Evolutionary conservation across 2,113 vertebrate genomes (phyloP).

Genomic region (Cisticola juncidis): DNA sequence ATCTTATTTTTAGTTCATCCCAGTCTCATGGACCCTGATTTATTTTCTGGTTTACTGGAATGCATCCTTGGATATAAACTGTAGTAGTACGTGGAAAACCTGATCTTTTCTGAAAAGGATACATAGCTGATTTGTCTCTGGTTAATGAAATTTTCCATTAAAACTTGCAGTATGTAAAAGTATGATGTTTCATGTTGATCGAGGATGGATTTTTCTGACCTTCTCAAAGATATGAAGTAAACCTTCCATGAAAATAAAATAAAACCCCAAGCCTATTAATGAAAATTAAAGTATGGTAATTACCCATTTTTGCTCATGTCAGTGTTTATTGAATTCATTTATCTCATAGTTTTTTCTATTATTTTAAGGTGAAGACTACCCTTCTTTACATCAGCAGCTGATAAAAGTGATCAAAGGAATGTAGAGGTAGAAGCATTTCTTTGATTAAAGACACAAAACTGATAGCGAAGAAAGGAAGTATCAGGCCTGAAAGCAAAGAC

Average conservation of each 20-base stretch:
- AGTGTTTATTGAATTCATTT: background rate
- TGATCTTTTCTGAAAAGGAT: background rate
- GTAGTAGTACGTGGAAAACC: background rate
- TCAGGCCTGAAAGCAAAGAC: background rate
- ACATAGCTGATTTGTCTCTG: background rate
- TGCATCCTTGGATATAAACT: background rate
- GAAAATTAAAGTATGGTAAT: background rate
- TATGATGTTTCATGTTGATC: background rate
- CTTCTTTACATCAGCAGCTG: background rate
- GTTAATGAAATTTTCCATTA: background rate
- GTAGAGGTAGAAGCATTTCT: background rate
- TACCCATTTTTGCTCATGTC: background rate
- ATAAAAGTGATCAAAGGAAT: background rate
- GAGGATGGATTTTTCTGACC: background rate
- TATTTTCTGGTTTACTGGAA: constrained; percentile 14
- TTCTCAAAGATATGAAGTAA: background rate
- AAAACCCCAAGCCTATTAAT: background rate
- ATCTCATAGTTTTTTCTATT: background rate
- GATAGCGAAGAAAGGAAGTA: background rate
- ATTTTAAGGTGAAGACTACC: background rate
- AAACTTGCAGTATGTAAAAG: background rate
- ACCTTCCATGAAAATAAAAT: background rate
- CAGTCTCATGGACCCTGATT: background rate
- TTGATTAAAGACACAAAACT: background rate
- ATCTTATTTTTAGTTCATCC: background rate